Percentiles rank a stretch among this genome's conserved stretches.
Conservation (phyloP, 2,888 invertebrate genomes). For the Spodoptera littoralis region DNA sequence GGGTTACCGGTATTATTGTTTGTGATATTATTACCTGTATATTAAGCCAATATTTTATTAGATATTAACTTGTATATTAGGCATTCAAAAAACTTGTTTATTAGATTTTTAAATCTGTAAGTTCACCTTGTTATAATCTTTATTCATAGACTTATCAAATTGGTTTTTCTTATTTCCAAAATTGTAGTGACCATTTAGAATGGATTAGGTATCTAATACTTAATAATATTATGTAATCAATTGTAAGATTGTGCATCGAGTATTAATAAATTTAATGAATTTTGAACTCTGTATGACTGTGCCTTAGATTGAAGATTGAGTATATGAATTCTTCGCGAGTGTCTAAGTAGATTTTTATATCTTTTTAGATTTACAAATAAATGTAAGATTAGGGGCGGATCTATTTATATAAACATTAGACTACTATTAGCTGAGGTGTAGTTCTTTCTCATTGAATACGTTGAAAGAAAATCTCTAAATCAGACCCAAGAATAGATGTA, state of each 20-base stretch:
- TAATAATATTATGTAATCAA: not conserved
- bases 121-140: too few species aligned
- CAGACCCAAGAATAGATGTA: too few species aligned
- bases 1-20: too few species aligned
- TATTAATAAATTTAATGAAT: slow-evolving; percentile 50
- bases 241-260: slow-evolving; percentile 31
- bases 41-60: too few species aligned
- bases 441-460: too few species aligned
- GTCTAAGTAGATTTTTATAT: slow-evolving; percentile 67
- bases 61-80: too few species aligned
- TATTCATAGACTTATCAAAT: not conserved
- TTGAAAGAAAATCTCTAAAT: too few species aligned
- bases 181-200: slow-evolving; percentile 18
- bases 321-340: slow-evolving; percentile 53
- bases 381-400: slow-evolving; percentile 12
- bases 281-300: slow-evolving; percentile 51
- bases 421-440: too few species aligned
- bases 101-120: too few species aligned
- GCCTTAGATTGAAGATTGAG: slow-evolving; percentile 59
- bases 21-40: too few species aligned
- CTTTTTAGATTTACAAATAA: slow-evolving; percentile 52
- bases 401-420: slow-evolving; percentile 7
- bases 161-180: slow-evolving; percentile 1
- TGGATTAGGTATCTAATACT: not conserved
- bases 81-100: too few species aligned